Percentiles rank a stretch among this genome's conserved stretches.
These are phyloP conservation scores for Chrysogorgia sp. DNA, from an alignment of 92 coral and sea anemone genomes.

Conservation along the genomic window DNA sequence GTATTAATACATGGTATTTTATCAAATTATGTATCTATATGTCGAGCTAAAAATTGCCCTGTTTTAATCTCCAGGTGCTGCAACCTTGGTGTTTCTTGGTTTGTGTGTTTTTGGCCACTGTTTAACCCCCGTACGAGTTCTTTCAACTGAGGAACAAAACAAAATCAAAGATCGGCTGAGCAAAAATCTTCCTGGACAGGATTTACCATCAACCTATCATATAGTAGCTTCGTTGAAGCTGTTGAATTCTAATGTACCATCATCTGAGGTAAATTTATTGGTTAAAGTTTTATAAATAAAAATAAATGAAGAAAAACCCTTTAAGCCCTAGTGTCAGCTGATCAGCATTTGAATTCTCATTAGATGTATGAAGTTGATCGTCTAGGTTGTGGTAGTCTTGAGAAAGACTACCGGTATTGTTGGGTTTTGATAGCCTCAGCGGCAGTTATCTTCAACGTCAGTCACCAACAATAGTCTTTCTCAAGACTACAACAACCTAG, in stretches of 20 bases:
- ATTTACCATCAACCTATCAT: slow-evolving; percentile 77
- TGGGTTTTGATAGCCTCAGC: too few species aligned
- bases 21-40: too few species aligned
- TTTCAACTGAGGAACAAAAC: slow-evolving; percentile 79
- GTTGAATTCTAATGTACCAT: slow-evolving; percentile 82
- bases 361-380: too few species aligned
- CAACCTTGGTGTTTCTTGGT: slow-evolving; percentile 66
- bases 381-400: too few species aligned
- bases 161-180: slow-evolving; percentile 73
- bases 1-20: too few species aligned
- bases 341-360: too few species aligned
- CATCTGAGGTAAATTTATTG: slow-evolving; percentile 71
- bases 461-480: too few species aligned
- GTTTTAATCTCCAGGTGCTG: slow-evolving; percentile 62
- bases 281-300: background rate
- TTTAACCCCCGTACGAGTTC: slow-evolving; percentile 64
- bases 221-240: slow-evolving; percentile 72
- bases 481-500: too few species aligned
- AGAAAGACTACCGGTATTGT: too few species aligned
- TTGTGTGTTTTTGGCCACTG: slow-evolving; percentile 58
- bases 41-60: background rate
- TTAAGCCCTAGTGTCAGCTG: too few species aligned
- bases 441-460: too few species aligned
- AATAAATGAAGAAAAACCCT: background rate
- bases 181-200: slow-evolving; percentile 74